Conservation (phyloP, 1,140 invertebrate species). For the Drosophila virilis region DNA sequence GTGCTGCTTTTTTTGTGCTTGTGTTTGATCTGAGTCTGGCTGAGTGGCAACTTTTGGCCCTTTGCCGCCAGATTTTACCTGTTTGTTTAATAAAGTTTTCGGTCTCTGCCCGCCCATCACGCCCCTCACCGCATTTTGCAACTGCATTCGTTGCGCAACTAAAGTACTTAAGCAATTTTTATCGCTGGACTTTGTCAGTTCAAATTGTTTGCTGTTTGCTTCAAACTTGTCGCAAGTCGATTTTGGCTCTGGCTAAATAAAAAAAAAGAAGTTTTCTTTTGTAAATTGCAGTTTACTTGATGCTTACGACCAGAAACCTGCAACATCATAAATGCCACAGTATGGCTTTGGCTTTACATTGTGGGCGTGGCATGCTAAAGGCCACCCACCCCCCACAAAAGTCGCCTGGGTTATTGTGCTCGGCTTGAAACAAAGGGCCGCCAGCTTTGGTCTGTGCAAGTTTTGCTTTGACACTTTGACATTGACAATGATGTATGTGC, state of each 20-base stretch:
- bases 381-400: slow-evolving; percentile 12
- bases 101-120: too few relatives aligned
- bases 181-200: slow-evolving; percentile 77
- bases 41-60: slow-evolving; percentile 40
- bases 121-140: slow-evolving; percentile 23
- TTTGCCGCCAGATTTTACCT: slow-evolving; percentile 54
- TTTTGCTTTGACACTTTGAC: slow-evolving; percentile 80
- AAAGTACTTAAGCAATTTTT: slow-evolving; percentile 78
- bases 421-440: slow-evolving; percentile 32
- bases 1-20: slow-evolving; percentile 7
- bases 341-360: slow-evolving; percentile 12
- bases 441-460: slow-evolving; percentile 55
- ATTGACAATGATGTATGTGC: slow-evolving; percentile 80
- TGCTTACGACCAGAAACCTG: slow-evolving; percentile 46
- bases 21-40: slow-evolving; percentile 36
- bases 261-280: slow-evolving; percentile 33
- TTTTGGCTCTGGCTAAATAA: slow-evolving; percentile 20
- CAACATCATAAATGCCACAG: slow-evolving; percentile 73
- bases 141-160: slow-evolving; percentile 57
- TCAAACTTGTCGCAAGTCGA: slow-evolving; percentile 48
- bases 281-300: slow-evolving; percentile 70
- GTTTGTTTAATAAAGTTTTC: slow-evolving; percentile 71
- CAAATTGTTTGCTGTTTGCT: slow-evolving; percentile 71
- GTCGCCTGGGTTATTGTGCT: slow-evolving; percentile 30
- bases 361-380: slow-evolving; percentile 56